These are phyloP conservation scores for Gymnopithys bicolor DNA, from an alignment of 2,797 vertebrate species.

Conservation along the genomic window DNA sequence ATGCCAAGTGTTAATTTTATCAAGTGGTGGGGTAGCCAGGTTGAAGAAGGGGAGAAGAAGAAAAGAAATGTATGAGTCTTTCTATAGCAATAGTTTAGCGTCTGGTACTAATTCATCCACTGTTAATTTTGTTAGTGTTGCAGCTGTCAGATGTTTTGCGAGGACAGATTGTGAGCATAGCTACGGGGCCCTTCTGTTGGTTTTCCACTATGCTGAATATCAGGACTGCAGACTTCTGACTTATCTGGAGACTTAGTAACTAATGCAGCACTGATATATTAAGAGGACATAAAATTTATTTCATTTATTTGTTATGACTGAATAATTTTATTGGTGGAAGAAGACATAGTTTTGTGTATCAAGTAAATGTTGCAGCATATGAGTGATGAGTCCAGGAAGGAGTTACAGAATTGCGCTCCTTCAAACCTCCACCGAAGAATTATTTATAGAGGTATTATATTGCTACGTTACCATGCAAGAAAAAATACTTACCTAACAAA, in stretches of 20 bases:
- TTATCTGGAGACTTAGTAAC: conserved; percentile 79
- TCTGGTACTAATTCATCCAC: conserved; percentile 97
- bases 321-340: conserved; percentile 20
- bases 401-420: neutral
- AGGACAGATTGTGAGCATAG: conserved; percentile 91
- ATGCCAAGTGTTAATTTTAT: conserved; percentile 20
- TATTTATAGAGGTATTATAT: neutral
- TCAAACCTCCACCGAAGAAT: neutral
- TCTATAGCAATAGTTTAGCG: conserved; percentile 81
- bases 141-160: conserved; percentile 90
- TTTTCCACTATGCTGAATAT: conserved; percentile 91
- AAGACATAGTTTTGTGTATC: neutral
- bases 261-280: conserved; percentile 52
- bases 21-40: conserved; percentile 49
- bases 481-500: neutral
- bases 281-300: conserved; percentile 59
- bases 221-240: conserved; percentile 84
- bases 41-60: conserved; percentile 35
- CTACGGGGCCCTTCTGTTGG: conserved; percentile 92
- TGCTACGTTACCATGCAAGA: neutral
- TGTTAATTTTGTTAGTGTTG: conserved; percentile 95
- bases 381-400: neutral
- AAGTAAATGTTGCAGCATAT: neutral
- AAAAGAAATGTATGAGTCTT: conserved; percentile 64
- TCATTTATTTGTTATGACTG: conserved; percentile 31